Evolutionary conservation across 2,888 invertebrate genomes (phyloP).

Genomic region (Drepanosiphum platanoidis): DNA sequence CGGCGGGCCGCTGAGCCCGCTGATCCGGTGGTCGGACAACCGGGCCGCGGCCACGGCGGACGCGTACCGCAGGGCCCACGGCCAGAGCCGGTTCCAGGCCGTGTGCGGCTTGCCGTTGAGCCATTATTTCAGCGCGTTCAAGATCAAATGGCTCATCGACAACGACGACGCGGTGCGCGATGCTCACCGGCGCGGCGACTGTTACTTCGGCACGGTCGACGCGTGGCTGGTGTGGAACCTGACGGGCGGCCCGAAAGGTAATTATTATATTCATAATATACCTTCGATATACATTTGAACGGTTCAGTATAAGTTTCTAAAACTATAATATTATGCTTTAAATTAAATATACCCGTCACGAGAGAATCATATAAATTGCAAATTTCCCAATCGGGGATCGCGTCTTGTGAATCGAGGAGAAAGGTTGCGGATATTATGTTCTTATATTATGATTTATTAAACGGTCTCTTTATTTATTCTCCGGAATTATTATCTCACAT

Average conservation of each 20-base stretch:
- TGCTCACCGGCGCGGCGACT: conserved; percentile 66
- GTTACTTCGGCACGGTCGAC: conserved; percentile 93
- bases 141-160: conserved; percentile 30
- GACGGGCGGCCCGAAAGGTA: conserved; percentile 73
- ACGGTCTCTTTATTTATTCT: too few species aligned
- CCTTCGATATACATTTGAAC: too few species aligned
- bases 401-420: too few species aligned
- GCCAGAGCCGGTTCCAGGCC: conserved; percentile 1
- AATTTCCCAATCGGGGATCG: too few species aligned
- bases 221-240: conserved; percentile 96
- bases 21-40: conserved; percentile 71
- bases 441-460: too few species aligned
- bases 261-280: too few species aligned
- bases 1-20: conserved; percentile 90
- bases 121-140: conserved; percentile 28
- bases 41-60: neutral
- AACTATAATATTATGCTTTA: too few species aligned
- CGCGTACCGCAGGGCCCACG: neutral
- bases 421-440: too few species aligned
- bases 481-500: too few species aligned
- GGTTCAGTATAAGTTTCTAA: too few species aligned
- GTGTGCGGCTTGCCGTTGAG: conserved; percentile 39
- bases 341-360: too few species aligned
- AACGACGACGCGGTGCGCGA: neutral
- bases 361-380: too few species aligned